A percentile compares a stretch with the other conserved stretches of the same genome.
Evolutionary conservation across 2,113 vertebrate genomes (phyloP).

Genomic region (Podarcis muralis): DNA sequence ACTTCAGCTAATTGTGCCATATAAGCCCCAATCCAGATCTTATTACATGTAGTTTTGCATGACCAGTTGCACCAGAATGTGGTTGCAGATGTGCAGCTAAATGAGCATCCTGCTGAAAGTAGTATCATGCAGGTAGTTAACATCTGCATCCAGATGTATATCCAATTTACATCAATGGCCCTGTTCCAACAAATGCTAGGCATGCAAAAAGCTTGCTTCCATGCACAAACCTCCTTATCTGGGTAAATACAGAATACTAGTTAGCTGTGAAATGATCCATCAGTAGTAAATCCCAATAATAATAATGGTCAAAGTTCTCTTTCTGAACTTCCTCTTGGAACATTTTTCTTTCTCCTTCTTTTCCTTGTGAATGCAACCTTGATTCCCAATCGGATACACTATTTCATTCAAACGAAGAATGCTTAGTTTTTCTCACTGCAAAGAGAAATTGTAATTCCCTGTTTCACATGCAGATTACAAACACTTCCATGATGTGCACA

Average conservation of each 20-base stretch:
- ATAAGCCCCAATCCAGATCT: neutral
- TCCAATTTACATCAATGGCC: neutral
- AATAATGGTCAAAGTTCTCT: conserved; percentile 40
- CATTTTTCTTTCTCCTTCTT: conserved; percentile 11
- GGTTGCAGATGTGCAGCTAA: neutral
- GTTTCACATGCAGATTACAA: neutral
- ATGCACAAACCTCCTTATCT: neutral
- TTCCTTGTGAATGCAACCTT: neutral
- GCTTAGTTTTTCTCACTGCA: neutral
- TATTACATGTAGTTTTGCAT: neutral
- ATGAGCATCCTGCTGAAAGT: neutral
- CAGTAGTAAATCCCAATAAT: conserved; percentile 17
- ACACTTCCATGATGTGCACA: neutral
- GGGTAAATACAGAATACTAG: neutral
- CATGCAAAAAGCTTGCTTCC: neutral
- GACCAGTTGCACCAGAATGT: neutral
- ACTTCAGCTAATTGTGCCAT: neutral
- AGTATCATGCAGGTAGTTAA: neutral
- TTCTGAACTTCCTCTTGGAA: conserved; percentile 27
- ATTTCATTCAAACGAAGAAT: conserved; percentile 4
- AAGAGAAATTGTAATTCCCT: neutral
- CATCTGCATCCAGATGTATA: neutral
- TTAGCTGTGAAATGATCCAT: neutral
- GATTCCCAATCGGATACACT: neutral
- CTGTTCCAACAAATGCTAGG: neutral